Percentiles rank a stretch among this genome's conserved stretches.
Conservation (phyloP, 2,113 vertebrate species). For the Thymallus thymallus region DNA sequence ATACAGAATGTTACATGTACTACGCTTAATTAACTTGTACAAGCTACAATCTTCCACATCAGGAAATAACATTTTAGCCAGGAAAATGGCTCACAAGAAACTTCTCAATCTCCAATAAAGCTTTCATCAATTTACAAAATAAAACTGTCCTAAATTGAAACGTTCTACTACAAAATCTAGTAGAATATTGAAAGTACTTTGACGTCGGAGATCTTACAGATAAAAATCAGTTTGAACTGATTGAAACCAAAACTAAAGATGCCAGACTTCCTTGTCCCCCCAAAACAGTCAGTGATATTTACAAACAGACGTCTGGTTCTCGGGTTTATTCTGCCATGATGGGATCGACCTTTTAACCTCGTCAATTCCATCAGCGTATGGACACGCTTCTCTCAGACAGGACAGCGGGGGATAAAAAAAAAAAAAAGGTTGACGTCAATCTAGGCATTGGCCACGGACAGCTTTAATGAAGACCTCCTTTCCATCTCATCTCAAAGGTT, state of each 20-base stretch:
- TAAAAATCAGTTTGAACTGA: background rate
- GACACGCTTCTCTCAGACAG: background rate
- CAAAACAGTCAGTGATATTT: background rate
- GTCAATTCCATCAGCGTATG: background rate
- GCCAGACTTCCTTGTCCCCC: too few relatives aligned
- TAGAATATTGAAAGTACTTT: too few relatives aligned
- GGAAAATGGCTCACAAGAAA: too few relatives aligned
- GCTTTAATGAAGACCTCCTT: constrained; percentile 13
- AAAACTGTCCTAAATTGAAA: too few relatives aligned
- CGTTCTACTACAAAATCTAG: too few relatives aligned
- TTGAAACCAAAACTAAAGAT: background rate
- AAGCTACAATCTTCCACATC: too few relatives aligned
- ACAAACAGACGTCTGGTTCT: background rate
- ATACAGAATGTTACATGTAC: background rate
- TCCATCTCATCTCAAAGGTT: constrained; percentile 6
- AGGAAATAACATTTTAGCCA: too few relatives aligned
- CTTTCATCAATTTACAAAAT: too few relatives aligned
- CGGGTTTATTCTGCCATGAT: background rate
- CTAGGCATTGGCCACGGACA: constrained; percentile 2
- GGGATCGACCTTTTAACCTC: background rate
- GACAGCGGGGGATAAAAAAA: background rate
- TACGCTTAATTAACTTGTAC: too few relatives aligned
- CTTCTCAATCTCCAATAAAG: too few relatives aligned
- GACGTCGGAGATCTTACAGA: too few relatives aligned
- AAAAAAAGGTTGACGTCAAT: constrained; percentile 7